Conservation (phyloP, 1,140 invertebrate genomes). For the Rhyacophila brunnea region DNA sequence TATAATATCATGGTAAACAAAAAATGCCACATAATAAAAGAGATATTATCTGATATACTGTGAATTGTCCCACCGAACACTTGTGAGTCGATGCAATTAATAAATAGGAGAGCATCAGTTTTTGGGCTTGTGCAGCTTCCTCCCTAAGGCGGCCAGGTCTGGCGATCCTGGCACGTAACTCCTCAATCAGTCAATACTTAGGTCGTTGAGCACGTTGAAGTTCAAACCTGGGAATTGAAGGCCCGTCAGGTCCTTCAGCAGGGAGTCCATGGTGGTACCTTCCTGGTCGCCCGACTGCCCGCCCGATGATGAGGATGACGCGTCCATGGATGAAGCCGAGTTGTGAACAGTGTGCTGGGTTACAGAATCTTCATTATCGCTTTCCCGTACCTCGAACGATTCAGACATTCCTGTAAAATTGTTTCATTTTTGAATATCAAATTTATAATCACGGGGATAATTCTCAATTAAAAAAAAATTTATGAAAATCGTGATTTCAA, state of each 20-base stretch:
- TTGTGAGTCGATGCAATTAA: no score
- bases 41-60: no score
- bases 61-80: no score
- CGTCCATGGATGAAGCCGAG: slow-evolving; percentile 8
- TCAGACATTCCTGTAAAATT: slow-evolving; percentile 47
- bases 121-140: slow-evolving; percentile 28
- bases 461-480: no score
- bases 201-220: slow-evolving; percentile 47
- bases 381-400: slow-evolving; percentile 50
- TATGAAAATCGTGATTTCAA: no score
- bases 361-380: slow-evolving; percentile 43
- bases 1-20: no score
- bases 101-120: no score
- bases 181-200: slow-evolving; percentile 55
- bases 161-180: slow-evolving; percentile 48
- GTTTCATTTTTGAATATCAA: no score
- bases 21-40: no score
- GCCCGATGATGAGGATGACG: slow-evolving; percentile 31
- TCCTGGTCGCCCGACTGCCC: slow-evolving; percentile 41
- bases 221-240: slow-evolving; percentile 41
- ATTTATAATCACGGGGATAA: no score
- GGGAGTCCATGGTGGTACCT: slow-evolving; percentile 46
- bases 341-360: slow-evolving; percentile 40
- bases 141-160: slow-evolving; percentile 33
- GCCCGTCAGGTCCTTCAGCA: slow-evolving; percentile 46